Conservation (phyloP, 1,140 invertebrate genomes). For the Mercenaria mercenaria region DNA sequence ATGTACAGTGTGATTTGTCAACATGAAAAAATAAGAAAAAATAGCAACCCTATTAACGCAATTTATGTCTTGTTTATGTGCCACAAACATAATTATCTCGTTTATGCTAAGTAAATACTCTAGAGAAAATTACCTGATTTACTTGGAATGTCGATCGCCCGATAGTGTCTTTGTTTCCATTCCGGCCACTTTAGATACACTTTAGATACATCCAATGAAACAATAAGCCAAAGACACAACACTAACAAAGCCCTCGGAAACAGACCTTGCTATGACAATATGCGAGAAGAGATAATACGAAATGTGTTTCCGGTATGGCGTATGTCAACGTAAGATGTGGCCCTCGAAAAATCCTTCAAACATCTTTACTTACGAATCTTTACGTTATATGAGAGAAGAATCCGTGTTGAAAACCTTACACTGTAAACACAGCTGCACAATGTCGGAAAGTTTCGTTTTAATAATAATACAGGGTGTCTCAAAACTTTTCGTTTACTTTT, state of each 20-base stretch:
- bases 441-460: background rate
- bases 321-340: background rate
- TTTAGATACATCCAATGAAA: background rate
- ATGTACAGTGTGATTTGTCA: no score
- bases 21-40: no score
- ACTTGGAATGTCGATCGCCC: background rate
- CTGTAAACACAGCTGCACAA: background rate
- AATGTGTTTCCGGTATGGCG: constrained; percentile 17
- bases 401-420: background rate
- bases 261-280: background rate
- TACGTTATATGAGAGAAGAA: background rate
- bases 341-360: background rate
- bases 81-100: background rate
- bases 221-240: background rate
- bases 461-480: background rate
- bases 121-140: constrained; percentile 2
- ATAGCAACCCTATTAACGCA: no score
- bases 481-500: background rate
- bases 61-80: background rate
- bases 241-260: constrained; percentile 13
- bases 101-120: background rate
- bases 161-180: constrained; percentile 14
- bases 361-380: no score
- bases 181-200: background rate
- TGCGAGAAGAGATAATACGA: constrained; percentile 14